Evolutionary conservation across 1,140 invertebrate genomes (phyloP).

Genomic region (Euura lappo): DNA sequence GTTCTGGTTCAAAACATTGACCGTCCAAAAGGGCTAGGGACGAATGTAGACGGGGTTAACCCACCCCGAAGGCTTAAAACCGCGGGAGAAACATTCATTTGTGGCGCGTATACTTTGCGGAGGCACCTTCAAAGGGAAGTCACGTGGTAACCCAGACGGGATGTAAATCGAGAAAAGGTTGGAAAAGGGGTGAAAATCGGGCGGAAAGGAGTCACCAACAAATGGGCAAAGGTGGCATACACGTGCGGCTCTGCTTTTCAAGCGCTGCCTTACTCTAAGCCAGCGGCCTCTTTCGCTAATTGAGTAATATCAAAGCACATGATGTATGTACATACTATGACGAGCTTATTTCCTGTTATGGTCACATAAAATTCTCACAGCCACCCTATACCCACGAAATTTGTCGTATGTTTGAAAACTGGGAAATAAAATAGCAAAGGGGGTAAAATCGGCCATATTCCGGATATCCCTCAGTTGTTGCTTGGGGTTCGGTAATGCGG

Average conservation of each 20-base stretch:
- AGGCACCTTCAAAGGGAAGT: conserved; percentile 1
- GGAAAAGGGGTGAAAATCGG: not conserved
- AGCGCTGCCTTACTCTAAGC: not conserved
- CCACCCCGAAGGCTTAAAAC: conserved; percentile 5
- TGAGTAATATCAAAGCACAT: not conserved
- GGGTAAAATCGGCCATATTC: not conserved
- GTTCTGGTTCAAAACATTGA: not conserved
- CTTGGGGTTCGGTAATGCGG: not conserved
- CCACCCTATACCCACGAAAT: not conserved
- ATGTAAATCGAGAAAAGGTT: not conserved
- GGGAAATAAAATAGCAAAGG: not conserved
- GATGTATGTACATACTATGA: no score
- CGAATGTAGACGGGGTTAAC: not conserved
- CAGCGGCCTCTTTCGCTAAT: not conserved
- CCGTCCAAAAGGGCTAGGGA: not conserved
- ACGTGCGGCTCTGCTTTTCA: not conserved
- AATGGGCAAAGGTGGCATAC: not conserved
- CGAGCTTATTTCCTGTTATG: no score
- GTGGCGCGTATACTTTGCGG: not conserved
- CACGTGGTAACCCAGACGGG: not conserved
- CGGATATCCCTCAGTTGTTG: no score
- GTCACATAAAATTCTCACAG: no score
- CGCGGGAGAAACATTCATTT: conserved; percentile 2
- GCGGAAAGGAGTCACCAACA: not conserved
- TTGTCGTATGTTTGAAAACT: not conserved